phyloP scores from a whole-genome alignment of 2,113 vertebrate genomes.

The Osmerus mordax region DNA sequence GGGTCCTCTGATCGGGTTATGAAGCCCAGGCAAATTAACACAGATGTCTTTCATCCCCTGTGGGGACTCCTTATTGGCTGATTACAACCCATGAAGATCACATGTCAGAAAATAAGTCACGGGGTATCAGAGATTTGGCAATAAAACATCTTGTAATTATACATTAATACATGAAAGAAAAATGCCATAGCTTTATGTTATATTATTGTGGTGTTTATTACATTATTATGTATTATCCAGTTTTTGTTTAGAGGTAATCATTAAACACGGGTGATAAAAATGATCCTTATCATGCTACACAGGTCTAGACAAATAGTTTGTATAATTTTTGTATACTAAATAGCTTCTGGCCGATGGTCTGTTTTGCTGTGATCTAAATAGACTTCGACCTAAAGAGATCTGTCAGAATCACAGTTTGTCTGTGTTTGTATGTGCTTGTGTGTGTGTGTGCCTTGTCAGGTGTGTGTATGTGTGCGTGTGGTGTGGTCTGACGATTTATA shows the following conservation, averaged over 20 bases:
- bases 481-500: background rate
- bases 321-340: background rate
- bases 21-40: constrained; percentile 43
- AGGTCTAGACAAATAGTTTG: background rate
- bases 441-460: constrained; percentile 10
- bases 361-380: constrained; percentile 27
- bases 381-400: constrained; percentile 46
- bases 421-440: background rate
- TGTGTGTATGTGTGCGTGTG: background rate
- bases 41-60: constrained; percentile 16
- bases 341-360: background rate
- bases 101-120: background rate
- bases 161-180: too few relatives aligned
- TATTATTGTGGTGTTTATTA: too few relatives aligned
- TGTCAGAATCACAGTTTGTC: constrained; percentile 15
- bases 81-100: background rate
- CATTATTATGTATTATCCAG: too few relatives aligned
- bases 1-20: constrained; percentile 47
- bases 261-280: background rate
- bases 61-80: constrained; percentile 15
- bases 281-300: background rate
- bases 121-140: background rate
- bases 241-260: background rate
- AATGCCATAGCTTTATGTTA: too few relatives aligned
- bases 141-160: too few relatives aligned